Evolutionary conservation across 2,113 vertebrate genomes (phyloP), one percentile per base, ranked within the genome.

Genomic region (Varanus salvator): DNA sequence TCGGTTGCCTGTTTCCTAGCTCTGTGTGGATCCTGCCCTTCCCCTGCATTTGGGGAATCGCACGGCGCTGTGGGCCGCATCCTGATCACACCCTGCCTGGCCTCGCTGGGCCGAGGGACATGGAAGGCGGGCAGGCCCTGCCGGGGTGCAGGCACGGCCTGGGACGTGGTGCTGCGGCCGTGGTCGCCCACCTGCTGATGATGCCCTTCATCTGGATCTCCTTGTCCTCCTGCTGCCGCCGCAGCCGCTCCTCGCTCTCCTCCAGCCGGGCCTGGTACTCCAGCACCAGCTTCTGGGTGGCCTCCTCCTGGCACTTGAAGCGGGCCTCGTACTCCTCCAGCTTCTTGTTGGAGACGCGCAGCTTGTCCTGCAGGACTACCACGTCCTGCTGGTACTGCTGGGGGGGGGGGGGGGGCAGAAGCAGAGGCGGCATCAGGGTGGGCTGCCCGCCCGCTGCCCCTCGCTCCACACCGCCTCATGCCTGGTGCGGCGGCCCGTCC

Each of bases 201-300:
- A 99, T 99, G 96, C 98, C 98, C 95, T 99, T 99, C 98, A 99
- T 99, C 97, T 99, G 99, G 90, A 99, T 98, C 95, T 99, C 99
- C 95, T 99, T 99, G 96, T 99, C 99, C 3, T 99, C 99, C 95
- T 99, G 99, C 97, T 99, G 99, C 84, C 99, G 95, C 27, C 98
- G 98, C 92, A 99, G 98, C 5, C 99, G 95, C 92, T 99, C 99
- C 97, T 99, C 99, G 0, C 99, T 98, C 96, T 99, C 99, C 95
- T 99, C 98, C 96, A 99, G 98, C 89, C 99, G 95, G 2, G 98
- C 98, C 97, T 99, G 99, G 94, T 99, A 99, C 96, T 99, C 98
- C 96, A 99, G 97, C 96, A 99, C 96, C 93, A 99, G 97, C 95
- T 99, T 99, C 97, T 99, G 99, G 0, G 98, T 98, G 0, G 98